Conservation (phyloP, 1,140 invertebrate species). For the Sweltsa coloradensis region DNA sequence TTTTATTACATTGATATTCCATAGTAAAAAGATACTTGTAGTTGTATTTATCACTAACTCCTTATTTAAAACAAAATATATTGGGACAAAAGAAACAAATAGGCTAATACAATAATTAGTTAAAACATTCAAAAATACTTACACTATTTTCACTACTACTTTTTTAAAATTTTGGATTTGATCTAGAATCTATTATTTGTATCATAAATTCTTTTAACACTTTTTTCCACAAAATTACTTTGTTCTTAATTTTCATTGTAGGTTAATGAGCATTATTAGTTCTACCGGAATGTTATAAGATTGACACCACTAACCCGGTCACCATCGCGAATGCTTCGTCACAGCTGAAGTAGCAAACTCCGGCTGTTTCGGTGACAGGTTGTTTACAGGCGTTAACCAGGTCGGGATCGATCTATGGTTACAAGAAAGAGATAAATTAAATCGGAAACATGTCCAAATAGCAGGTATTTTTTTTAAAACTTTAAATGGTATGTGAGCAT, state of each 20-base stretch:
- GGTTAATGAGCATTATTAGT: not conserved
- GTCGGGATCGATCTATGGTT: constrained; percentile 77
- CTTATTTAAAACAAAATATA: too few species aligned
- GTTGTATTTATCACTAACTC: too few species aligned
- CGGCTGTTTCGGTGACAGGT: constrained; percentile 83
- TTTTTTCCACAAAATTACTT: not conserved
- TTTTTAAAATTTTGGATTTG: not conserved
- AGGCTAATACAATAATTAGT: too few species aligned
- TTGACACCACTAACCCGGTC: constrained; percentile 52
- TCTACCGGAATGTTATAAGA: constrained; percentile 12
- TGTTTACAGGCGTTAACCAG: constrained; percentile 99
- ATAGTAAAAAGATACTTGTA: too few species aligned
- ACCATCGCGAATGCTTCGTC: constrained; percentile 99
- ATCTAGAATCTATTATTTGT: not conserved
- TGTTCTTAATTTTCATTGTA: not conserved
- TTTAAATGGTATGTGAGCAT: too few species aligned
- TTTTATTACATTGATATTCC: too few species aligned
- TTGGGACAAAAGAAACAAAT: too few species aligned
- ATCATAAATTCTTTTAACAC: not conserved
- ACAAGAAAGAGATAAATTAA: too few species aligned
- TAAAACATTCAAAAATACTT: too few species aligned
- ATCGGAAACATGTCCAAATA: too few species aligned
- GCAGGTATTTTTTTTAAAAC: too few species aligned
- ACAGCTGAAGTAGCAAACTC: constrained; percentile 86
- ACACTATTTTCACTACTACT: not conserved